Evolutionary conservation across 2,888 invertebrate species (phyloP), one percentile per base, ranked within the genome.

Genomic region (Drosophila affinis): DNA sequence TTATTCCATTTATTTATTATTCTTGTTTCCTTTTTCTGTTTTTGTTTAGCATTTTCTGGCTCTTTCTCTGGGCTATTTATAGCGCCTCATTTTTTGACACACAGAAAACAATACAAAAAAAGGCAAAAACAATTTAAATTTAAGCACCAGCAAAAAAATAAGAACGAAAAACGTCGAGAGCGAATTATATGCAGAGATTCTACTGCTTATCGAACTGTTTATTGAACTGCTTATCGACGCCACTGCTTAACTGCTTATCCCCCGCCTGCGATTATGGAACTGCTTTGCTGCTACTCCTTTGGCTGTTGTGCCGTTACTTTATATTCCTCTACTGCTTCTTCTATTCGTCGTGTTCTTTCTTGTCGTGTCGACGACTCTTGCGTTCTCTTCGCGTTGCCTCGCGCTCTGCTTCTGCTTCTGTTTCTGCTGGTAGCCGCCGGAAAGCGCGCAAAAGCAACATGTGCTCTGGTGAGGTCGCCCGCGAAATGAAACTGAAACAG

Each of bases 381-480:
- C 9, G 39, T 39, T n/a, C 14, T 39, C 39, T 14, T 7, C 7
- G n/a, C 14, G 21, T 39, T 7, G 39, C n/a, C 7, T 39, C 39
- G 39, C 47, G n/a, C 53, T 24, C 52, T 32, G 53, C 51, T 32
- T 61, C 61, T 34, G 53, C 51, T 32, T 60, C 61, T 34, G 29
- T 10, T 10, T 32, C 7, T 39, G 7, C 39, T 39, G 39, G n/a
- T 1, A n/a, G 7, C 39, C 39, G 39, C 39, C 14, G 14, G 39
- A n/a, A 39, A 39, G 39, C 39, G 39, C 39, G 39, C 39, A 39
- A 39, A 55, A 60, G 60, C 80, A 83, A 84, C 87, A 88, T 87
- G 91, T 90, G 88, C 80, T 76, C 39, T 39, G 39, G 14, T 39
- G 39, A 39, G 39, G 39, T 39, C 39, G 39, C 58, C 49, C 67